Conservation (phyloP, 2,888 invertebrate genomes). For the Morpho deidamia region DNA sequence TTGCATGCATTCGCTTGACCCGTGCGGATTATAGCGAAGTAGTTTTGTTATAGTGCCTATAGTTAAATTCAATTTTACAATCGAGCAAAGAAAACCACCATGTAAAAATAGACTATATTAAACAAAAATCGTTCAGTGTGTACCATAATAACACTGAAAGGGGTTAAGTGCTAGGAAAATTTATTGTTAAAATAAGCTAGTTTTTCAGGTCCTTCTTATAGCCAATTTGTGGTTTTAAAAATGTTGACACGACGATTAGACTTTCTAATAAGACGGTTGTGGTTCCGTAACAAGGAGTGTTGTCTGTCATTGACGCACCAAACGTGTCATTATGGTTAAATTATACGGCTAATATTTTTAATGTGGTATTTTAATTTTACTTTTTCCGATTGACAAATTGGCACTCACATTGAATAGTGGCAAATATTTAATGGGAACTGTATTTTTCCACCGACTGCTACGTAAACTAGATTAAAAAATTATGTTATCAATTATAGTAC, state of each 20-base stretch:
- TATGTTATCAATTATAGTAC: too few species aligned
- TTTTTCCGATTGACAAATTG: slow-evolving; percentile 20
- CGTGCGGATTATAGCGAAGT: too few species aligned
- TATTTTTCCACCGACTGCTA: too few species aligned
- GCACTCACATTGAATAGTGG: slow-evolving; percentile 1
- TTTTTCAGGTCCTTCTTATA: neutral
- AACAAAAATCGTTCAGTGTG: too few species aligned
- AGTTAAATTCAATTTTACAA: too few species aligned
- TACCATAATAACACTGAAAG: too few species aligned
- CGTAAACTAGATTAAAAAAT: too few species aligned
- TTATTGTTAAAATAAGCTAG: neutral
- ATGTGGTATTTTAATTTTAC: slow-evolving; percentile 1
- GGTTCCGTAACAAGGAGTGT: slow-evolving; percentile 21
- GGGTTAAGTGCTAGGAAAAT: too few species aligned
- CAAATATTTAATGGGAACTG: slow-evolving; percentile 8
- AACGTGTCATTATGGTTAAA: slow-evolving; percentile 23
- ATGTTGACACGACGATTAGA: slow-evolving; percentile 31
- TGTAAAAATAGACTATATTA: too few species aligned
- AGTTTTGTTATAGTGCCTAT: too few species aligned
- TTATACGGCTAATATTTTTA: slow-evolving; percentile 6
- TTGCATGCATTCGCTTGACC: too few species aligned
- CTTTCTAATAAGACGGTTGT: slow-evolving; percentile 22
- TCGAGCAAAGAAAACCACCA: too few species aligned
- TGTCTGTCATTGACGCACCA: slow-evolving; percentile 24
- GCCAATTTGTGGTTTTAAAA: slow-evolving; percentile 16